These are phyloP conservation scores for Monodelphis domestica DNA, from an alignment of 2,797 vertebrate genomes.

Conservation along the genomic window DNA sequence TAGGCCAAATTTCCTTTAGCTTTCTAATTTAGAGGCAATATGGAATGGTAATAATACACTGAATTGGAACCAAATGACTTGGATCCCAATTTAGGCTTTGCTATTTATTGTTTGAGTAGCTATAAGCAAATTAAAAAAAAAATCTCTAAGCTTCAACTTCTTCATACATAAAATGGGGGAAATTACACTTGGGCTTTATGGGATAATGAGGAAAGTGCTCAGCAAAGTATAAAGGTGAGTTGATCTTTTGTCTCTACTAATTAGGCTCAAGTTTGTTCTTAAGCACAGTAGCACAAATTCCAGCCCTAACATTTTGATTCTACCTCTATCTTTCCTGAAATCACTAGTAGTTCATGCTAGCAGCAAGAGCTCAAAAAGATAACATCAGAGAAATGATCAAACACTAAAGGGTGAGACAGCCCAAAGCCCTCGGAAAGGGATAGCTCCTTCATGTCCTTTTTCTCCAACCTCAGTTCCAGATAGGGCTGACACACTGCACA, in stretches of 20 bases:
- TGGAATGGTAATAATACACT: background rate
- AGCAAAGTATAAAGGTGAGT: background rate
- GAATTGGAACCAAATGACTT: background rate
- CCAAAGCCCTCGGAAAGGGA: slow-evolving; percentile 48
- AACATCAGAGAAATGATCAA: background rate
- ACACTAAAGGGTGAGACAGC: background rate
- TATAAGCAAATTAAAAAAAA: background rate
- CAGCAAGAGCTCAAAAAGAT: background rate
- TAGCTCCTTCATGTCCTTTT: slow-evolving; percentile 36
- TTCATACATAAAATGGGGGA: background rate
- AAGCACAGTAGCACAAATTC: background rate
- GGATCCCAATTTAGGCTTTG: background rate
- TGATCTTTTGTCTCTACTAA: background rate
- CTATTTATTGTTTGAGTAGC: background rate
- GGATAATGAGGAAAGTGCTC: background rate
- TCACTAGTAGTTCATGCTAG: background rate
- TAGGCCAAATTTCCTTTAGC: slow-evolving; percentile 11
- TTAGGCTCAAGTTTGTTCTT: background rate
- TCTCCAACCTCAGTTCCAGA: background rate
- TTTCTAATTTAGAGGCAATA: slow-evolving; percentile 18
- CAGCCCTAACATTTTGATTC: background rate
- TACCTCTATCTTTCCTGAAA: background rate
- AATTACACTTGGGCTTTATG: background rate
- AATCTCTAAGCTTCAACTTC: background rate
- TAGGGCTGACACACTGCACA: background rate